Base-by-base conservation (phyloP, 2,888 invertebrate genomes). In the Eurytoma adleriae region DNA sequence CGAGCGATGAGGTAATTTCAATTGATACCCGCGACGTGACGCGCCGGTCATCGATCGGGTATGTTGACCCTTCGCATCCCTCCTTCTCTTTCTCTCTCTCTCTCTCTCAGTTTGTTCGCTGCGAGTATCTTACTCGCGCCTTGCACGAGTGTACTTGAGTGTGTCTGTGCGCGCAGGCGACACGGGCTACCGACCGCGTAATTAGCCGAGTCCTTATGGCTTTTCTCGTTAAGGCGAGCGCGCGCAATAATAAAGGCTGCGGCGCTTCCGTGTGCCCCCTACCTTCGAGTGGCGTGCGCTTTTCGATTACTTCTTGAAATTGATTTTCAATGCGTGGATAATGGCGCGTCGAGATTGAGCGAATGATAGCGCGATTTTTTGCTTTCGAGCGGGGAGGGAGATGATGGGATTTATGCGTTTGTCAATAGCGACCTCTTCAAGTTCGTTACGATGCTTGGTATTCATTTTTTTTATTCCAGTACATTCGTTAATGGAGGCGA, bases 121-220 rank as follows among this genome's bases (percentile, higher is more conserved):
- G 54, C 54, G 13, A 4, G 54, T n/a, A n/a, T 54, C 3, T 14
- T 16, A 18, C n/a, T 16, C 27, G 40, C 27, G 27, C 10, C n/a
- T 24, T 40, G 14, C 7, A 16, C 30, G 14, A 7, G 30, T 40
- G n/a, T 16, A 30, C n/a, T 14, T 54, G 4, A 14, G 16, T 13
- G 16, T 13, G 50, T 14, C 3, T 54, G 54, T 73, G 62, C 61
- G 40, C n/a, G 24, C 30, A 59, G 7, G 68, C 75, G 75, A 61
- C 52, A 52, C 62, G 62, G 54, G 61, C 57, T 64, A 52, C 73
- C 79, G 69, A 56, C 16, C 67, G 64, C 69, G 69, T 74, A 74
- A 79, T 74, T 79, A 79, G 73, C 73, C 69, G 61, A 72, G 73
- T 71, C 70, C 71, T 78, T 78, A 78, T 66, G 71, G 71, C 69